phyloP scores from a whole-genome alignment of 2,888 invertebrate genomes.

The Byasa hedistus region DNA sequence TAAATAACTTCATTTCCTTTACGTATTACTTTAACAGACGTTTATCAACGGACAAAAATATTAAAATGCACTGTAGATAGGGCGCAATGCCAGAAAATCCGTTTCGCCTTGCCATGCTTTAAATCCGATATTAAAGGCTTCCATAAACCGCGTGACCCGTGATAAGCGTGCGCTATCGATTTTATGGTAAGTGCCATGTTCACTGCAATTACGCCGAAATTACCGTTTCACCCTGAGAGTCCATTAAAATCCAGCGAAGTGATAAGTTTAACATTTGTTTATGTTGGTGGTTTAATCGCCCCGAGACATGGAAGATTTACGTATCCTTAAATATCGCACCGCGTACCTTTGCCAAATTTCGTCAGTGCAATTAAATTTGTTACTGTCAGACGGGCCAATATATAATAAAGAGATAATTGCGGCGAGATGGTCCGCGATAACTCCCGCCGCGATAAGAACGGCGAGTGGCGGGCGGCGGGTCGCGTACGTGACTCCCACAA shows the following conservation, averaged over 20 bases:
- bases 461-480: conserved; percentile 48
- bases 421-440: conserved; percentile 61
- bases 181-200: conserved; percentile 29
- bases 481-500: conserved; percentile 50
- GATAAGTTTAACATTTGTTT: conserved; percentile 25
- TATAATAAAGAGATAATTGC: conserved; percentile 26
- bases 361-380: conserved; percentile 14
- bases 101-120: conserved; percentile 10
- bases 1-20: neutral
- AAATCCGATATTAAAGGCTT: conserved; percentile 25
- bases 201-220: conserved; percentile 25
- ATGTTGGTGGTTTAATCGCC: conserved; percentile 21
- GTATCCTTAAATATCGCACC: conserved; percentile 12
- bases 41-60: conserved; percentile 15
- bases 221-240: conserved; percentile 25
- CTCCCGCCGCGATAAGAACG: conserved; percentile 38
- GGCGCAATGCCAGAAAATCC: conserved; percentile 16
- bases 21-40: conserved; percentile 1
- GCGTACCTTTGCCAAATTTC: conserved; percentile 23
- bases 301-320: conserved; percentile 20
- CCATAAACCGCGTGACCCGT: conserved; percentile 20
- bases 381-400: conserved; percentile 11
- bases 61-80: conserved; percentile 7
- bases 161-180: conserved; percentile 24
- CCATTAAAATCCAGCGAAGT: conserved; percentile 21